Evolutionary conservation across 2,888 invertebrate genomes (phyloP).

Genomic region (Stenodera caucasica): DNA sequence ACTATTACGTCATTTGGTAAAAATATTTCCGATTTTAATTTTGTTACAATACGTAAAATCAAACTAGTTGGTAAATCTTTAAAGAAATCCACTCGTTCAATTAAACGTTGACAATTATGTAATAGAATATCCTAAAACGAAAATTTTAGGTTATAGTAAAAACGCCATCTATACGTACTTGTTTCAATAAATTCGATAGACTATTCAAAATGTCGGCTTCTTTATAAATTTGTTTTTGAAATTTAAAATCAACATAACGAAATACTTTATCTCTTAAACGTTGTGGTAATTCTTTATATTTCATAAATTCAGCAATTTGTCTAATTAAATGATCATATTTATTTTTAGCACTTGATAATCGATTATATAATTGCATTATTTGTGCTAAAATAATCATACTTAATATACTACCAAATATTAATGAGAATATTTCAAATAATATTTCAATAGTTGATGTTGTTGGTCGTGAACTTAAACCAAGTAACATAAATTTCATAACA

Average conservation of each 20-base stretch:
- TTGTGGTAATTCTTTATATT: constrained; percentile 53
- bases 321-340: constrained; percentile 45
- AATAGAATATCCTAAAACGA: constrained; percentile 48
- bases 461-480: not conserved
- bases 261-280: constrained; percentile 48
- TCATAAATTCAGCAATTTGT: constrained; percentile 55
- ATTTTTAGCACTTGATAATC: constrained; percentile 35
- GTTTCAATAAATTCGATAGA: constrained; percentile 17
- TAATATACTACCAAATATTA: constrained; percentile 8
- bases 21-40: constrained; percentile 45
- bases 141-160: too few relatives aligned
- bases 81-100: constrained; percentile 52
- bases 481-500: not conserved
- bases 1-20: constrained; percentile 53
- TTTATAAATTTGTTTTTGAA: constrained; percentile 51
- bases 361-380: constrained; percentile 39
- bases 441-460: not conserved
- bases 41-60: constrained; percentile 8
- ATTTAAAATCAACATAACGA: constrained; percentile 52
- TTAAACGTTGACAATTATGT: constrained; percentile 47
- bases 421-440: constrained; percentile 1
- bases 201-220: constrained; percentile 50
- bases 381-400: constrained; percentile 23
- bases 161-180: too few relatives aligned
- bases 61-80: constrained; percentile 31